Evolutionary conservation across 2,888 invertebrate species (phyloP), one percentile per base, ranked within the genome.

Genomic region (Drosophila pseudotakahashii): DNA sequence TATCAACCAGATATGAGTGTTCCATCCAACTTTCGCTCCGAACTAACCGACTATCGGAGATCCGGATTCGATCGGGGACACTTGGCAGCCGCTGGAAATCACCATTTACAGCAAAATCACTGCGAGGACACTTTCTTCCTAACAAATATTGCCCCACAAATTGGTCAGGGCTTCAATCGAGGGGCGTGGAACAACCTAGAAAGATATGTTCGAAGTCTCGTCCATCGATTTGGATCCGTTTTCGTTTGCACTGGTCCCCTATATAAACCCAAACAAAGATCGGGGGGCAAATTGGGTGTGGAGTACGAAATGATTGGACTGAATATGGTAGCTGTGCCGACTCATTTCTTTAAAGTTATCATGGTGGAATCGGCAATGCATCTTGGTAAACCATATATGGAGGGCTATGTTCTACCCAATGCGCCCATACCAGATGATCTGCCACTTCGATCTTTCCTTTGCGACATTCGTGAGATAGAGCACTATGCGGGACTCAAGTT

Each of bases 271-370:
- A 96, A 96, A 79, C 97, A 96, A 88, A 86, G 93, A 0, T 95
- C 97, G 92, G 48, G 39, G n/a, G 76, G 62, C n/a, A 97, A 97
- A 90, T 94, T 93, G 48, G 98, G 97, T 89, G 95, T 99, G 0
- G 96, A 95, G 76, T 97, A 98, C 91, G 96, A 98, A 93, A 98
- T 98, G 11, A 96, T 98, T 64, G 98, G 98, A 0, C 92, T 94
- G 0, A 98, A 97, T 92, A 94, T 97, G 72, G 98, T 99, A 1
- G 97, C 99, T 0, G 99, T 99, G 0, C 99, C 99, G 0, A 99
- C 99, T 0, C 99, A 99, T 91, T 99, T 98, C 93, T 99, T 97
- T 92, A 99, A 99, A 93, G 95, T 98, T n/a, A 93, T 97, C 14
- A 96, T 97, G 0, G 94, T 94, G 1, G 97, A 98, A 92, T 94